Evolutionary conservation across 1,140 invertebrate genomes (phyloP), one percentile per base, ranked within the genome.

Genomic region (Trachelipus rathkii): DNA sequence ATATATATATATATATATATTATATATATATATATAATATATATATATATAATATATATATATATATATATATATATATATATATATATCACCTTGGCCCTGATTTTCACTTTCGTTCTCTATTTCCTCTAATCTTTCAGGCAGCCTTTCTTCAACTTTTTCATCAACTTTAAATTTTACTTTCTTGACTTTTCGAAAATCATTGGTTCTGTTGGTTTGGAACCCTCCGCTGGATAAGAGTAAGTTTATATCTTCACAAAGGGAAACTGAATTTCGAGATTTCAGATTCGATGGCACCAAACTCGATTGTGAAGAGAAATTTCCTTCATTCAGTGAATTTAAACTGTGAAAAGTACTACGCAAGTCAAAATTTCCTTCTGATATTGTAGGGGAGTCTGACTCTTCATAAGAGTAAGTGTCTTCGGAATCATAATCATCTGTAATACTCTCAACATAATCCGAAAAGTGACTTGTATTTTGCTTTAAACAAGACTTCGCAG

Each of bases 1-100:
- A 33, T 33, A 33, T 33, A 33, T 33, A 33, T 33, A 33, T 33
- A 33, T 33, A 33, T 33, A 33, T 33, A 33, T 33, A 33, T n/a
- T 33, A 33, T 33, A 33, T 33, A 33, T 33, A 33, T 33, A 33
- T 33, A 33, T 33, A 33, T 33, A 33, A 33, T 33, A 33, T 33
- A 33, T 33, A 33, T 33, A 33, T 33, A 33, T 71, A 76, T 15
- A 21, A 19, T 15, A 46, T 44, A 75, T 19, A 77, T 13, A 76
- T 66, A 10, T 24, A 73, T 24, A 46, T 45, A 50, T 53, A 13
- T n/a, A 50, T 24, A 50, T 77, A 8, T 44, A 50, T 46, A 73
- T 11, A 23, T 66, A n/a, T 66, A 66, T 66, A 66, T 66, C 7
- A n/a, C 15, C 21, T n/a, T 66, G 21, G 15, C 21, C 1, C 7